A percentile compares a stretch with the other conserved stretches of the same genome.
Conservation (phyloP, 1,140 invertebrate species). For the Papilio glaucus region DNA sequence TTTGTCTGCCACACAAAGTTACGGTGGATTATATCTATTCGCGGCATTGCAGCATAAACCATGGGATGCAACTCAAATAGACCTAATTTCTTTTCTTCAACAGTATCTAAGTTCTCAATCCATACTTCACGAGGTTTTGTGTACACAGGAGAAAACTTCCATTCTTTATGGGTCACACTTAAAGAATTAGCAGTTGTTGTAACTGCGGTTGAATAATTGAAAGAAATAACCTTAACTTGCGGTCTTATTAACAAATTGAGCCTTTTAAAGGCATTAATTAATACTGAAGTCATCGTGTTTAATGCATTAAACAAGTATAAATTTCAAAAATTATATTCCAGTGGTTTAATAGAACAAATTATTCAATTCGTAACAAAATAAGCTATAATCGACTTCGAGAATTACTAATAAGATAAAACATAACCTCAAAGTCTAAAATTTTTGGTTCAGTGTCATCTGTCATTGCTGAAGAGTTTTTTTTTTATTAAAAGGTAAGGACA, state of each 20-base stretch:
- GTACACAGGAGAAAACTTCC: constrained; percentile 80
- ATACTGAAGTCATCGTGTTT: constrained; percentile 58
- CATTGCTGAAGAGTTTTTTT: too few species aligned
- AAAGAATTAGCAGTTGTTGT: constrained; percentile 47
- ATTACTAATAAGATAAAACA: not conserved
- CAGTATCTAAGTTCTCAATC: constrained; percentile 94
- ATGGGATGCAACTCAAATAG: constrained; percentile 95
- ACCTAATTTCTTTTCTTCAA: constrained; percentile 91
- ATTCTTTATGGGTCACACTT: constrained; percentile 73
- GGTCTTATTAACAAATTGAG: constrained; percentile 58
- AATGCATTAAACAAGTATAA: not conserved
- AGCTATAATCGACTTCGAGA: too few species aligned
- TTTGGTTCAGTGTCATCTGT: too few species aligned
- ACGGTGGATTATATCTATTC: constrained; percentile 94
- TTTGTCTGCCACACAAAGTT: constrained; percentile 95
- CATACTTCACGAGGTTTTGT: constrained; percentile 91
- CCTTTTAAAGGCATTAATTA: constrained; percentile 71
- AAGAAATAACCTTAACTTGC: constrained; percentile 60
- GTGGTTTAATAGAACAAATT: too few species aligned
- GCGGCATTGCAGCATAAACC: constrained; percentile 91
- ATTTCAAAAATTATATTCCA: not conserved
- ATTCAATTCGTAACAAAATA: not conserved
- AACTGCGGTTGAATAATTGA: constrained; percentile 41
- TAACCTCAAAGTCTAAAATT: too few species aligned
- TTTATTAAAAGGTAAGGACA: too few species aligned